Percentiles rank a stretch among this genome's conserved stretches.
phyloP scores from a whole-genome alignment of 2,888 invertebrate genomes.

The Heliconius aoede region DNA sequence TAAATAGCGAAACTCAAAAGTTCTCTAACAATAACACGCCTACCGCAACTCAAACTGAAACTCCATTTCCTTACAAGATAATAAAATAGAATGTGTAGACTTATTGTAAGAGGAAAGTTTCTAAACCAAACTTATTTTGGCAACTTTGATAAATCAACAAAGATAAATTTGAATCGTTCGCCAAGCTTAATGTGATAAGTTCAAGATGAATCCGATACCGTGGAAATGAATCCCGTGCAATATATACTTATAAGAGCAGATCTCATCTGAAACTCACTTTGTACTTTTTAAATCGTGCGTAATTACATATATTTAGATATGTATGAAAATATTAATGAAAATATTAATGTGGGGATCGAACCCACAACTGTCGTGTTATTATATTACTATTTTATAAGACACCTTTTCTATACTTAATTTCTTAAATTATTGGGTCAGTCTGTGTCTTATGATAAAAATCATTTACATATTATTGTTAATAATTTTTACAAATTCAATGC shows the following conservation, averaged over 20 bases:
- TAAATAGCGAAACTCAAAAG: not conserved
- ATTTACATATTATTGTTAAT: no score
- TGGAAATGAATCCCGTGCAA: conserved; percentile 45
- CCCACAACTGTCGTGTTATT: no score
- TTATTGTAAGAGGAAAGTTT: conserved; percentile 49
- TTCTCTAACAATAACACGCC: conserved; percentile 7
- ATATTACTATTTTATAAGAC: no score
- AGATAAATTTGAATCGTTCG: conserved; percentile 71
- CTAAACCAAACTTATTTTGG: conserved; percentile 62
- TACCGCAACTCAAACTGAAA: conserved; percentile 16
- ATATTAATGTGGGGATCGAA: no score
- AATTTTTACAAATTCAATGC: no score
- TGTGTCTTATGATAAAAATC: no score
- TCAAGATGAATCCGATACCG: conserved; percentile 35
- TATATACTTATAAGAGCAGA: conserved; percentile 6
- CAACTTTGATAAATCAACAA: conserved; percentile 68
- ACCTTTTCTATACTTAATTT: no score
- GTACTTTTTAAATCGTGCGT: not conserved
- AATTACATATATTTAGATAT: no score
- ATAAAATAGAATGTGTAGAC: conserved; percentile 36
- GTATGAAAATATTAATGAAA: no score
- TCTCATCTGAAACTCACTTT: not conserved
- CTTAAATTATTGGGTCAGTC: no score
- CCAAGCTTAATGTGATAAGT: conserved; percentile 64
- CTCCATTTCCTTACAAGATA: conserved; percentile 27